Percentiles rank a stretch among this genome's conserved stretches.
These are phyloP conservation scores for Pseudochaenichthys georgianus DNA, from an alignment of 2,797 vertebrate genomes.

Conservation along the genomic window DNA sequence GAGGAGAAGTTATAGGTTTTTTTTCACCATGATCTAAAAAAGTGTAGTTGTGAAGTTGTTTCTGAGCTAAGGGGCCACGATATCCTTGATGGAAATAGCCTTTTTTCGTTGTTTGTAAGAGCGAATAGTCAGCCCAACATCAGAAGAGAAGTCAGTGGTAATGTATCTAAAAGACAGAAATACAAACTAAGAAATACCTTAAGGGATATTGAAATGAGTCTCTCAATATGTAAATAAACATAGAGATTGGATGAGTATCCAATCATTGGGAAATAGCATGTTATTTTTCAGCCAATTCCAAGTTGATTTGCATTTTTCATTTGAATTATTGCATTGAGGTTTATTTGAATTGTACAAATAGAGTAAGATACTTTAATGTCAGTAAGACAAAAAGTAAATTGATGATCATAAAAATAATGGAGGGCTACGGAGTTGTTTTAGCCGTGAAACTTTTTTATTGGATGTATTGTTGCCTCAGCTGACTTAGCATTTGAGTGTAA, in stretches of 20 bases:
- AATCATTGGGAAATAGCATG: not conserved
- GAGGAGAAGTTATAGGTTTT: not conserved
- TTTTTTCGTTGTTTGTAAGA: not conserved
- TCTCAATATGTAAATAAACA: not conserved
- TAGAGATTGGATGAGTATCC: not conserved
- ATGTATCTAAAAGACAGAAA: not conserved
- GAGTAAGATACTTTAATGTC: not conserved
- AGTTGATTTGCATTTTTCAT: not conserved
- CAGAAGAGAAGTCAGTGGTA: not conserved
- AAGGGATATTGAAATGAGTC: not conserved
- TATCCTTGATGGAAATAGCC: not conserved
- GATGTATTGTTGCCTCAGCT: conserved; percentile 1
- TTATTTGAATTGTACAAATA: not conserved
- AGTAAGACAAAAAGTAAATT: not conserved
- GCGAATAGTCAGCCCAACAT: not conserved
- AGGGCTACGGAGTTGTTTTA: not conserved
- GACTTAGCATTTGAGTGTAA: conserved; percentile 14
- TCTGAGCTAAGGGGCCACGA: not conserved
- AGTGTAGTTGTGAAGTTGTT: too few relatives aligned
- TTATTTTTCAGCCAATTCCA: not conserved
- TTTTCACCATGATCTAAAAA: not conserved
- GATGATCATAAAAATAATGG: not conserved
- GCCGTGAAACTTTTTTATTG: not conserved
- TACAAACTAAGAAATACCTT: not conserved
- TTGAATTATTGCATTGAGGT: not conserved